Conservation (phyloP, 2,888 invertebrate species). For the Eustalomyia histrio region DNA sequence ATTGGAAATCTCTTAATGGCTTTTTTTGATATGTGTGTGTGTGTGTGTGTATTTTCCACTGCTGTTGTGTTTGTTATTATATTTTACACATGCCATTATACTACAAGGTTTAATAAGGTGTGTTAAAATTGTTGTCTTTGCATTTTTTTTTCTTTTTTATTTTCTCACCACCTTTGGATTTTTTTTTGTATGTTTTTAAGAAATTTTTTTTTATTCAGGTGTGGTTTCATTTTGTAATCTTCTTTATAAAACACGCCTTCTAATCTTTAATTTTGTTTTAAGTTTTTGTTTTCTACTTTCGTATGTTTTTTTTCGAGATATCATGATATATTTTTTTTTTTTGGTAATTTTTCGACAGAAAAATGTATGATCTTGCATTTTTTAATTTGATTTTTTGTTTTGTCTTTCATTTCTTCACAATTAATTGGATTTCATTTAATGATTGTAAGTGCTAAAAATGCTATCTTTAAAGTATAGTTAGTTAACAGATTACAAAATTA, state of each 20-base stretch:
- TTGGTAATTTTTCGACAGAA: neutral
- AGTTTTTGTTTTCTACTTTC: neutral
- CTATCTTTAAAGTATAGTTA: neutral
- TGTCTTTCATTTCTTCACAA: conserved; percentile 17
- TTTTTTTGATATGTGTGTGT: conserved; percentile 27
- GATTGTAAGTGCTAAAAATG: neutral
- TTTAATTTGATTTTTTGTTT: conserved; percentile 35
- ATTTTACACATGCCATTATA: conserved; percentile 25
- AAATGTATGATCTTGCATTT: conserved; percentile 45
- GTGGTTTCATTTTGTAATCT: conserved; percentile 65
- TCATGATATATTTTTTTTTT: conserved; percentile 23
- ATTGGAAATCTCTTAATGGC: conserved; percentile 64
- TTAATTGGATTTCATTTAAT: conserved; percentile 42
- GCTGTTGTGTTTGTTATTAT: conserved; percentile 3
- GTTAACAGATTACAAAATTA: no score
- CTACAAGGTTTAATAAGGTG: conserved; percentile 43
- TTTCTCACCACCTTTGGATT: conserved; percentile 21
- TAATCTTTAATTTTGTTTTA: conserved; percentile 25
- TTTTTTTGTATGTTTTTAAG: conserved; percentile 20
- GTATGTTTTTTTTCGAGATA: neutral
- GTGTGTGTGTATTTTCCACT: conserved; percentile 12
- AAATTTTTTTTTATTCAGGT: conserved; percentile 46
- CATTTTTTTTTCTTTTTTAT: conserved; percentile 16
- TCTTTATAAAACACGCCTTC: conserved; percentile 56
- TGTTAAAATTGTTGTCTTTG: conserved; percentile 40